Conservation (phyloP, 2,888 invertebrate species). For the Invenusta paracnida region DNA sequence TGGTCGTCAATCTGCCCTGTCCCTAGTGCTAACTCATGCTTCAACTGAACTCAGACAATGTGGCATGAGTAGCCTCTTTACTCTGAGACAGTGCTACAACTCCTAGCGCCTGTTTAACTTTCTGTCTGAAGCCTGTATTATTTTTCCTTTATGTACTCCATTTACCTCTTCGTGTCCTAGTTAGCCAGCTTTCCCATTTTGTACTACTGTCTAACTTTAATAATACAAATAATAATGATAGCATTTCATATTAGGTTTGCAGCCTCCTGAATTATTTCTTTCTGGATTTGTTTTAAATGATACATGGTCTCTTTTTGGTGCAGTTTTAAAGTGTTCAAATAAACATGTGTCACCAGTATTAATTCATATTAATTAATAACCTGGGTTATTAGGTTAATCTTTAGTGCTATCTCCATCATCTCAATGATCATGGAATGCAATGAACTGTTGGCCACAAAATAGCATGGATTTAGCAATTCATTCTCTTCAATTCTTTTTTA, state of each 20-base stretch:
- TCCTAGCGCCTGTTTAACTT: too few species aligned
- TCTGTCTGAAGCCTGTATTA: too few species aligned
- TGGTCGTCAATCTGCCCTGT: too few species aligned
- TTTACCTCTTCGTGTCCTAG: too few species aligned
- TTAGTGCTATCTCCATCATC: background rate
- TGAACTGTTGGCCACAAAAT: background rate
- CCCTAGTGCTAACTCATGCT: too few species aligned
- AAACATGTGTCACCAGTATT: background rate
- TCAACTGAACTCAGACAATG: too few species aligned
- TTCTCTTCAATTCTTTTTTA: background rate
- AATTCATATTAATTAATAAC: background rate
- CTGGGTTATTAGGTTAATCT: background rate
- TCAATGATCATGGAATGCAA: background rate
- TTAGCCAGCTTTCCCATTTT: too few species aligned
- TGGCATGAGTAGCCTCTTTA: too few species aligned
- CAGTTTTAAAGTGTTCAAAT: background rate
- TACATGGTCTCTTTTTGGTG: background rate
- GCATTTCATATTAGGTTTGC: background rate
- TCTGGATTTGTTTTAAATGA: background rate
- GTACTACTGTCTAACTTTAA: too few species aligned
- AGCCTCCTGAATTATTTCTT: background rate
- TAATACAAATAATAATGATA: too few species aligned
- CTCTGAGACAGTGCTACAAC: too few species aligned
- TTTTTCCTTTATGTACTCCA: too few species aligned
- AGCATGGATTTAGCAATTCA: background rate